These are phyloP conservation scores for Scopus umbretta DNA, from an alignment of 2,113 vertebrate species.

Conservation along the genomic window DNA sequence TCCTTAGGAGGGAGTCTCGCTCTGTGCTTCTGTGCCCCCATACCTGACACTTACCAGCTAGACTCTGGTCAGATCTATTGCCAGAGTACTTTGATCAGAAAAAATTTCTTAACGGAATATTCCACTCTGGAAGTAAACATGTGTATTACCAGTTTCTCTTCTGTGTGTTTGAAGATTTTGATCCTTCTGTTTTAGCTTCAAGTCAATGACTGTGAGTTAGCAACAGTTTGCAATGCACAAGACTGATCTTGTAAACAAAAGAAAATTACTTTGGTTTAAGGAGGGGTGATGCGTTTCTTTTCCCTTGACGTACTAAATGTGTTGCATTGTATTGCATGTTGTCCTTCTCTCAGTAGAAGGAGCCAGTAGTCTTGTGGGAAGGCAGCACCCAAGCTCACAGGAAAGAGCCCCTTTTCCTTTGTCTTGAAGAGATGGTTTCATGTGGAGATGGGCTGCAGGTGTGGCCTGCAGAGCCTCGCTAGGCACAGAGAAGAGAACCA, in stretches of 20 bases:
- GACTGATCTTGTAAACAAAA: no score
- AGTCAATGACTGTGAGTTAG: background rate
- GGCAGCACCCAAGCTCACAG: background rate
- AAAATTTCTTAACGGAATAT: background rate
- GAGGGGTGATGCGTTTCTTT: background rate
- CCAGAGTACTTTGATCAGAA: background rate
- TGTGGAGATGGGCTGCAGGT: background rate
- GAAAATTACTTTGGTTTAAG: no score
- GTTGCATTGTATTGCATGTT: background rate
- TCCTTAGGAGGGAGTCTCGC: background rate
- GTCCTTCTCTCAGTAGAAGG: background rate
- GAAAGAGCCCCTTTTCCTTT: background rate
- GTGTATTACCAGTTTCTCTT: background rate
- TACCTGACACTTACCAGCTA: background rate
- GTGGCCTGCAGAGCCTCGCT: background rate
- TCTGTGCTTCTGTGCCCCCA: background rate
- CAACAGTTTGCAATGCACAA: background rate
- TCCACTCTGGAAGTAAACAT: background rate
- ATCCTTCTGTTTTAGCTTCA: background rate
- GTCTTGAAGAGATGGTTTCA: background rate
- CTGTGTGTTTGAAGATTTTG: background rate
- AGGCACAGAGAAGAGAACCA: no score
- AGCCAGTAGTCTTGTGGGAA: background rate
- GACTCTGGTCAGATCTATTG: background rate
- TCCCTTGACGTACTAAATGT: no score